A percentile compares a stretch with the other conserved stretches of the same genome.
Evolutionary conservation across 2,113 vertebrate species (phyloP).

Genomic region (Serilophus lunatus): DNA sequence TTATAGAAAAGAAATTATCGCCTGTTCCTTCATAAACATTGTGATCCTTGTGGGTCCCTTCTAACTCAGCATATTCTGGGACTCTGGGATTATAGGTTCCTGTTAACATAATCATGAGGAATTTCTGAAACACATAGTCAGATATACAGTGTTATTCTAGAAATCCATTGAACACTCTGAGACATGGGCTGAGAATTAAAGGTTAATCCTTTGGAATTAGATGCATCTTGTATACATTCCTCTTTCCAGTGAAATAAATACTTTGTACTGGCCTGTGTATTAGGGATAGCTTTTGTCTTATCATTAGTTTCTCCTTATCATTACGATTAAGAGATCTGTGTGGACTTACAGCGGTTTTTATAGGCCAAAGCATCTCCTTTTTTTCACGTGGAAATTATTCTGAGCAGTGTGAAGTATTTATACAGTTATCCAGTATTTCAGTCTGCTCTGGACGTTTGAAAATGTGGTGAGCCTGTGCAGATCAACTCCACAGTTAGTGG

Average conservation of each 20-base stretch:
- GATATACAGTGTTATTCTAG: background rate
- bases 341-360: background rate
- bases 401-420: background rate
- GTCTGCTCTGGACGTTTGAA: background rate
- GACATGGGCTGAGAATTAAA: background rate
- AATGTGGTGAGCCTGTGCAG: background rate
- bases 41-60: background rate
- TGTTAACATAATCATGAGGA: background rate
- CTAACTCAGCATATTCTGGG: background rate
- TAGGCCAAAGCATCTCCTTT: background rate
- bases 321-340: background rate
- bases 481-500: background rate
- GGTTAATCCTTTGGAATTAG: background rate
- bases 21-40: background rate
- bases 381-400: background rate
- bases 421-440: background rate
- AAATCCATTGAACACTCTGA: background rate
- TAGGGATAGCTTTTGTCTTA: too few species aligned
- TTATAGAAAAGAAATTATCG: background rate
- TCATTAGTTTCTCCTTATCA: background rate
- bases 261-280: background rate
- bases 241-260: background rate
- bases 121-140: background rate
- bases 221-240: background rate
- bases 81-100: background rate